Evolutionary conservation across 2,113 vertebrate genomes (phyloP).

Genomic region (Gymnogyps californianus): DNA sequence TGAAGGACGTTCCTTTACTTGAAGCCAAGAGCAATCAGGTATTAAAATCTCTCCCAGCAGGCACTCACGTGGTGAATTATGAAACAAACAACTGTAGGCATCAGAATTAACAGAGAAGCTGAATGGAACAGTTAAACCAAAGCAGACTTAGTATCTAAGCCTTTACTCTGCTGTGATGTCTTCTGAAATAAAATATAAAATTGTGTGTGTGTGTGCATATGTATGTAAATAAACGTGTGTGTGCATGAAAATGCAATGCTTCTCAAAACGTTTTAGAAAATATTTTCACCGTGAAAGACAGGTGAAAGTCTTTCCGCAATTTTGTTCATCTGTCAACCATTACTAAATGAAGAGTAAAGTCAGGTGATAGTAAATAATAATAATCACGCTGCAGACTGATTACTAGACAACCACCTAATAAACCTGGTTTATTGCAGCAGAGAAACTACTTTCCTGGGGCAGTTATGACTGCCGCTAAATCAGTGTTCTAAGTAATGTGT

Average conservation of each 20-base stretch:
- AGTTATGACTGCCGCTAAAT: constrained; percentile 7
- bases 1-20: constrained; percentile 47
- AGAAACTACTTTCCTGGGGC: constrained; percentile 18
- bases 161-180: background rate
- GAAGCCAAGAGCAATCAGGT: constrained; percentile 22
- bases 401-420: constrained; percentile 50
- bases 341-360: constrained; percentile 21
- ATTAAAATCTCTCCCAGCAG: constrained; percentile 37
- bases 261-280: background rate
- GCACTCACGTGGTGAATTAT: background rate
- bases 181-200: background rate
- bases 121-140: background rate
- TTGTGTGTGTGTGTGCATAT: background rate
- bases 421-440: constrained; percentile 48
- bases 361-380: constrained; percentile 45
- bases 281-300: background rate
- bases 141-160: background rate
- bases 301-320: constrained; percentile 8
- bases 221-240: background rate
- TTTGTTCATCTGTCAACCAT: background rate
- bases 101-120: background rate
- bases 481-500: constrained; percentile 21
- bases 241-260: background rate
- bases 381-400: constrained; percentile 38
- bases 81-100: background rate